Conservation (phyloP, 2,888 invertebrate species). For the Stenchaetothrips biformis region DNA sequence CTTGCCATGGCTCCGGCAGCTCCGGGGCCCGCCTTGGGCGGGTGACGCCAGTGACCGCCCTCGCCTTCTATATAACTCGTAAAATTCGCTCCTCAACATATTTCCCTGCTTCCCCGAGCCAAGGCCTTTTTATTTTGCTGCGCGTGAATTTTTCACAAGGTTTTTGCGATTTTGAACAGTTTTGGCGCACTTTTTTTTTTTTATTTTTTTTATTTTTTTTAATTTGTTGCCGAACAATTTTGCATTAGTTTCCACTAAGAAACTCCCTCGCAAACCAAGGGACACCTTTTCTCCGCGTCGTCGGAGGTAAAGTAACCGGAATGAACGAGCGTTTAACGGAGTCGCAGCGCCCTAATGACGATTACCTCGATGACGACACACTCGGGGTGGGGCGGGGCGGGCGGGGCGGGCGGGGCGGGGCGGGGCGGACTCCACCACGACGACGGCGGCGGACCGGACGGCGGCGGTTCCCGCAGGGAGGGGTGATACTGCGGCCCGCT, state of each 20-base stretch:
- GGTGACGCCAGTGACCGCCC: not conserved
- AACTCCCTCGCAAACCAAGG: no score
- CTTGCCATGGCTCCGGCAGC: not conserved
- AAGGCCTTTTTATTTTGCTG: no score
- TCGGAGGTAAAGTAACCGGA: no score
- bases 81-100: not conserved
- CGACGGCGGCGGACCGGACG: not conserved
- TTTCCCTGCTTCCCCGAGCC: not conserved
- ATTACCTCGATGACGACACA: not conserved
- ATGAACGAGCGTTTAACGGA: no score
- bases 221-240: no score
- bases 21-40: not conserved
- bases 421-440: not conserved
- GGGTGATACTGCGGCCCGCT: not conserved
- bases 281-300: no score
- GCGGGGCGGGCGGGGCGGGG: not conserved
- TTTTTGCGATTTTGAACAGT: no score
- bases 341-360: not conserved
- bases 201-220: no score
- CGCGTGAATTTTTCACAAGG: no score
- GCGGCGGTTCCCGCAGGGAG: not conserved
- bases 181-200: no score
- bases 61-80: slow-evolving; percentile 16
- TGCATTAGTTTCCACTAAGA: no score
- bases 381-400: slow-evolving; percentile 7